phyloP scores from a whole-genome alignment of 2,888 invertebrate genomes.

The Psylliodes chrysocephalus region DNA sequence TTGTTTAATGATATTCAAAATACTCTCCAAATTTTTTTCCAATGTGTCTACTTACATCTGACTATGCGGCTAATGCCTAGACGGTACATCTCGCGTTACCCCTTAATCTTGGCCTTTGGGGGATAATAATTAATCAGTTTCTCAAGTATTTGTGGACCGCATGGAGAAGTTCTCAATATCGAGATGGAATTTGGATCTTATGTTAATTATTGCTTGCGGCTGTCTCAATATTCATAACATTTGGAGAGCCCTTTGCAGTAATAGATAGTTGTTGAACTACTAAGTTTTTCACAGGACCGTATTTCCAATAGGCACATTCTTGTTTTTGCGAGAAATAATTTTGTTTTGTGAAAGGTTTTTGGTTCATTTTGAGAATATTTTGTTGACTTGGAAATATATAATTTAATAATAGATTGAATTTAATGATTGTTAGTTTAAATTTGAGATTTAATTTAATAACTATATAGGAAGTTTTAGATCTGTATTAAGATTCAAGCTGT shows the following conservation, averaged over 20 bases:
- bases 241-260: constrained; percentile 53
- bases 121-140: constrained; percentile 43
- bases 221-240: constrained; percentile 62
- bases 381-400: too few relatives aligned
- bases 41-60: background rate
- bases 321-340: too few relatives aligned
- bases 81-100: constrained; percentile 14
- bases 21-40: too few relatives aligned
- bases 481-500: too few relatives aligned
- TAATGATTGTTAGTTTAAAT: too few relatives aligned
- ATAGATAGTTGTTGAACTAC: constrained; percentile 57
- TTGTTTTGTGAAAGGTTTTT: too few relatives aligned
- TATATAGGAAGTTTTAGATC: too few relatives aligned
- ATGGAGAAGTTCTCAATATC: constrained; percentile 37
- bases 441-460: too few relatives aligned
- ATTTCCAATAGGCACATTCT: too few relatives aligned
- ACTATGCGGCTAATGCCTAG: background rate
- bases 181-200: constrained; percentile 52
- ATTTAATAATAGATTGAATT: too few relatives aligned
- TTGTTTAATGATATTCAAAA: too few relatives aligned
- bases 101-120: constrained; percentile 22
- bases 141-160: constrained; percentile 41
- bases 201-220: constrained; percentile 62
- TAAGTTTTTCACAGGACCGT: constrained; percentile 34
- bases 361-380: too few relatives aligned